Evolutionary conservation across 2,797 vertebrate species (phyloP).

Genomic region (Hephaestus fuliginosus): DNA sequence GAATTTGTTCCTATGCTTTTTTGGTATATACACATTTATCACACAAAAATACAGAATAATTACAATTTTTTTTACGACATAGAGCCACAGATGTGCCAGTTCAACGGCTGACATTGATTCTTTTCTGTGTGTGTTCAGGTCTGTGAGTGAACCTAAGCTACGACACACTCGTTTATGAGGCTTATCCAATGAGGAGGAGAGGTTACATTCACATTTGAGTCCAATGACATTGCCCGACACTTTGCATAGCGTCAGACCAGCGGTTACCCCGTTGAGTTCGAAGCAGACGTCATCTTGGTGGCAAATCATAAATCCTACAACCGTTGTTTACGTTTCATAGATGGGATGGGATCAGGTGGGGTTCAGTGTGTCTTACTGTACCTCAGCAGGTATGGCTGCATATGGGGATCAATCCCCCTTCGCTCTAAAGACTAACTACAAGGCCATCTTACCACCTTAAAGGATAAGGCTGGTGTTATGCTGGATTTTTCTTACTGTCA

Average conservation of each 20-base stretch:
- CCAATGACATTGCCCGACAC: slow-evolving; percentile 48
- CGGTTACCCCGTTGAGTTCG: slow-evolving; percentile 21
- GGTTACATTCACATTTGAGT: slow-evolving; percentile 75
- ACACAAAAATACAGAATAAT: slow-evolving; percentile 83
- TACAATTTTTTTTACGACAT: slow-evolving; percentile 74
- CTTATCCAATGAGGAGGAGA: slow-evolving; percentile 47
- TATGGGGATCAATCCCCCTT: background rate
- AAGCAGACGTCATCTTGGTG: slow-evolving; percentile 11
- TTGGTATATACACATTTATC: slow-evolving; percentile 72
- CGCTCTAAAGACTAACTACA: slow-evolving; percentile 12
- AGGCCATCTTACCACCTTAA: slow-evolving; percentile 19
- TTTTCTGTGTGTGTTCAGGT: slow-evolving; percentile 50
- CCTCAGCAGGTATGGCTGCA: slow-evolving; percentile 34
- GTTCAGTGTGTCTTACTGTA: slow-evolving; percentile 13
- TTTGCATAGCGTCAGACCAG: slow-evolving; percentile 61
- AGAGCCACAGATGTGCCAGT: slow-evolving; percentile 81
- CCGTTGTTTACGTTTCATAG: background rate
- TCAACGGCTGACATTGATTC: slow-evolving; percentile 45
- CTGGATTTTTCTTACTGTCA: background rate
- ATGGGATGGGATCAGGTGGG: background rate
- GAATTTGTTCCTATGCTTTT: slow-evolving; percentile 55
- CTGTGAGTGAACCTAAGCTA: slow-evolving; percentile 50
- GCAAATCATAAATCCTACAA: slow-evolving; percentile 8
- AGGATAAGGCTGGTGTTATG: slow-evolving; percentile 12
- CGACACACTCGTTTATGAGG: slow-evolving; percentile 45